Evolutionary conservation across 2,888 invertebrate genomes (phyloP).

Genomic region (Augochlorella aurata): DNA sequence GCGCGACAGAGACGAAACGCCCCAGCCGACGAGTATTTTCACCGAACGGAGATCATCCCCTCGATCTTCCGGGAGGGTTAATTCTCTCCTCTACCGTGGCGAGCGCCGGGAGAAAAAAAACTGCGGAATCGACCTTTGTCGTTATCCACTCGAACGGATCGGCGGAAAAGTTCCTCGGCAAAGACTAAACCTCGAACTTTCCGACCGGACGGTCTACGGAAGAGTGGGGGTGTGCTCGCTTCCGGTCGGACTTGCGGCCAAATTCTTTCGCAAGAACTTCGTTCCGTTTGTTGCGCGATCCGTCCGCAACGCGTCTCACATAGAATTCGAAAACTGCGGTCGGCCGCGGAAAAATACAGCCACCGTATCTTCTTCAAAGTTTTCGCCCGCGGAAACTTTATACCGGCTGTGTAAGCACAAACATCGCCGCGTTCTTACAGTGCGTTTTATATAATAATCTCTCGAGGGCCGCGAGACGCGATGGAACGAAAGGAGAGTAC

Average conservation of each 20-base stretch:
- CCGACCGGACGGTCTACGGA: background rate
- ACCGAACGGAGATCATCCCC: conserved; percentile 1
- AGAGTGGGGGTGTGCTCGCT: background rate
- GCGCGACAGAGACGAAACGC: background rate
- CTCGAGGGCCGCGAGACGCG: no score
- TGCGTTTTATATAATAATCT: no score
- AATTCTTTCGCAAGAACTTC: background rate
- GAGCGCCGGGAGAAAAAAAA: background rate
- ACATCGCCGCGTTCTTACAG: no score
- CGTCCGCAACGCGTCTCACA: background rate
- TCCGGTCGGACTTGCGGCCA: background rate
- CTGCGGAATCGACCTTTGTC: conserved; percentile 3
- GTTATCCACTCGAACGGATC: conserved; percentile 12
- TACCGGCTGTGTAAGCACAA: no score
- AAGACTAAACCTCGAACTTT: background rate
- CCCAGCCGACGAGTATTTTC: background rate
- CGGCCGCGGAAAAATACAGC: background rate
- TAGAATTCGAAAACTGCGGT: background rate
- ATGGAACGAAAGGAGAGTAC: no score
- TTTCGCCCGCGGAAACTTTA: no score
- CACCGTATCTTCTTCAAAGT: background rate
- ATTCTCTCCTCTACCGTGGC: background rate
- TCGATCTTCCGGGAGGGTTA: conserved; percentile 6
- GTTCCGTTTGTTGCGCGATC: background rate
- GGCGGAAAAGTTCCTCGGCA: background rate